Conservation (phyloP, 2,113 vertebrate genomes). For the Corydoras sp. region DNA sequence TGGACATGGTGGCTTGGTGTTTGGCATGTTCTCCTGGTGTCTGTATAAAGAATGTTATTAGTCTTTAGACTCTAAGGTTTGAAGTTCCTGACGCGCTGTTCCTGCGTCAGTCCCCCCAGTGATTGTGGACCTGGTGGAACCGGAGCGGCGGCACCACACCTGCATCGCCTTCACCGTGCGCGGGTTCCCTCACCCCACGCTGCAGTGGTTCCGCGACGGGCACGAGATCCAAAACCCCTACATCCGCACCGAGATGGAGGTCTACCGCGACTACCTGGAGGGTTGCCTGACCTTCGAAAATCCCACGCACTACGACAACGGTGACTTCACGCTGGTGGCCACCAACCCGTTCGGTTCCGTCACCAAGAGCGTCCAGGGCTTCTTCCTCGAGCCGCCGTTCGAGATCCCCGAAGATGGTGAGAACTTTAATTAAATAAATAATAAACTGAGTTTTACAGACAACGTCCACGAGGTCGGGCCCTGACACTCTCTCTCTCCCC, state of each 20-base stretch:
- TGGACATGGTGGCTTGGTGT: no score
- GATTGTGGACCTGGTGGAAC: conserved; percentile 84
- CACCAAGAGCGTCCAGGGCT: conserved; percentile 85
- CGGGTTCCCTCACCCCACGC: conserved; percentile 83
- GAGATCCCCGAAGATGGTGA: conserved; percentile 49
- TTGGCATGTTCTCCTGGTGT: no score
- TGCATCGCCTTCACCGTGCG: conserved; percentile 93
- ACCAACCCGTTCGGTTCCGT: conserved; percentile 82
- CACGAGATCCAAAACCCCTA: conserved; percentile 78
- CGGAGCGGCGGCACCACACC: conserved; percentile 82
- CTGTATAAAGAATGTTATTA: no score
- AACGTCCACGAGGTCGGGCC: no score
- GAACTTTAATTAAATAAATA: background rate
- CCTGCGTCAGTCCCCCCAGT: conserved; percentile 79
- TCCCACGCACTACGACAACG: conserved; percentile 94
- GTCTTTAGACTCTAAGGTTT: no score
- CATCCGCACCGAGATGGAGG: conserved; percentile 80
- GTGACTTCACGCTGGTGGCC: conserved; percentile 93
- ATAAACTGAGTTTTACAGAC: no score
- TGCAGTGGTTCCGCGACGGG: conserved; percentile 85
- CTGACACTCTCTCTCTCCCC: no score
- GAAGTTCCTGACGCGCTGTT: background rate
- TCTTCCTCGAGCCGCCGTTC: conserved; percentile 80
- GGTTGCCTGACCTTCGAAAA: conserved; percentile 92
- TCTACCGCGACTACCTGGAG: conserved; percentile 84